Conservation (phyloP, 2,888 invertebrate species). For the Gari tellinella region DNA sequence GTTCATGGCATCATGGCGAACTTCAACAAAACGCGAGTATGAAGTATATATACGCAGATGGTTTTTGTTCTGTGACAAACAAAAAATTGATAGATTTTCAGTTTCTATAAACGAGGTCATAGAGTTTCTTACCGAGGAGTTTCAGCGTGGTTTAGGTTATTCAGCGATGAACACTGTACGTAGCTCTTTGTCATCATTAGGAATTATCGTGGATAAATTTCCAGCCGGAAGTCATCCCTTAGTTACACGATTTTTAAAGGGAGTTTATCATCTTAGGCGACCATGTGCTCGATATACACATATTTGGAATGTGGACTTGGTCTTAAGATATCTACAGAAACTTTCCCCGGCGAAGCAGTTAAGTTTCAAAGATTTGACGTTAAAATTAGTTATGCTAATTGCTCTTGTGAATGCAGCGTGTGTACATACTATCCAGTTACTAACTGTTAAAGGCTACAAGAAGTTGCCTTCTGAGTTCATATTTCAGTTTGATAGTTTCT, state of each 20-base stretch:
- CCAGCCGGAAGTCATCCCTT: constrained; percentile 38
- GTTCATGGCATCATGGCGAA: constrained; percentile 52
- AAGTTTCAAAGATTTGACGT: constrained; percentile 4
- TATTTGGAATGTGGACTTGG: constrained; percentile 8
- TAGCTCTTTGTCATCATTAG: constrained; percentile 36
- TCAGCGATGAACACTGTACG: constrained; percentile 45
- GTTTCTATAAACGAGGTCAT: constrained; percentile 38
- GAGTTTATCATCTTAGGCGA: constrained; percentile 17
- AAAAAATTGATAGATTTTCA: constrained; percentile 44
- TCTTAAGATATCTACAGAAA: constrained; percentile 10
- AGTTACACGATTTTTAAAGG: constrained; percentile 41
- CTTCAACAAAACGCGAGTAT: constrained; percentile 49
- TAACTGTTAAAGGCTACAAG: constrained; percentile 14
- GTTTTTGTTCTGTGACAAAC: constrained; percentile 42
- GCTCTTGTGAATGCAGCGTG: constrained; percentile 14
- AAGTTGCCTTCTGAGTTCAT: constrained; percentile 12
- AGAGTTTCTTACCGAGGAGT: constrained; percentile 37
- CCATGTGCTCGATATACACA: constrained; percentile 4
- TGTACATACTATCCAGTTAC: constrained; percentile 13
- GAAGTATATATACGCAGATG: constrained; percentile 47
- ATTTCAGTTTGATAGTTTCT: constrained; percentile 3
- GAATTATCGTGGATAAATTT: constrained; percentile 17
- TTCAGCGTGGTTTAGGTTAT: constrained; percentile 34
- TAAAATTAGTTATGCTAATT: constrained; percentile 17
- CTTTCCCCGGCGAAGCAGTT: constrained; percentile 17